Evolutionary conservation across 1,140 invertebrate species (phyloP).

Genomic region (Euwallacea similis): DNA sequence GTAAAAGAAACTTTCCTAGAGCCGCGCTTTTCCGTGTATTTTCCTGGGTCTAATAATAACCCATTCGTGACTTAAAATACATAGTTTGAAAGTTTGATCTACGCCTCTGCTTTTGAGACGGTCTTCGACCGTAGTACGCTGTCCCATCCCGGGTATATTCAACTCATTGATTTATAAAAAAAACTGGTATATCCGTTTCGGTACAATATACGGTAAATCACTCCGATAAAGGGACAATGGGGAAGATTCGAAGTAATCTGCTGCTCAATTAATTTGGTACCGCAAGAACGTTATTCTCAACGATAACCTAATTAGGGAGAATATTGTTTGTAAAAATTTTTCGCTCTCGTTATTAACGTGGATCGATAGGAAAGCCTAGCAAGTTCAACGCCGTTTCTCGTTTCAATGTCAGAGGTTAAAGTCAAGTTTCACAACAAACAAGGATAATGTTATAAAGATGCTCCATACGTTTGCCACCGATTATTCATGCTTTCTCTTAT

Average conservation of each 20-base stretch:
- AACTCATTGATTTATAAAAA: constrained; percentile 9
- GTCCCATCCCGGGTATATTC: constrained; percentile 13
- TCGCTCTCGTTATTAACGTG: neutral
- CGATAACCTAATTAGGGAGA: neutral
- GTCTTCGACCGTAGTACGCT: constrained; percentile 16
- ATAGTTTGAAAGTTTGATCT: neutral
- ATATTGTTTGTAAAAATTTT: neutral
- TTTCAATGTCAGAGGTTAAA: constrained; percentile 1
- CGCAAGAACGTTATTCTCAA: too few species aligned
- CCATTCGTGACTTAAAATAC: too few species aligned
- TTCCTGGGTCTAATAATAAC: too few species aligned
- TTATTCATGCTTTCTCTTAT: too few species aligned
- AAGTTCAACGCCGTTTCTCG: neutral
- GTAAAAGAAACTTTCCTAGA: too few species aligned
- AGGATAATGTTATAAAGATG: too few species aligned
- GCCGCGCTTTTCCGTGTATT: too few species aligned
- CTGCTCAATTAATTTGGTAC: too few species aligned
- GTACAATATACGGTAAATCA: constrained; percentile 20
- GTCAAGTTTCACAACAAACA: neutral
- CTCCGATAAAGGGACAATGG: neutral
- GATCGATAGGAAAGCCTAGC: constrained; percentile 1
- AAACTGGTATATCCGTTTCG: constrained; percentile 14
- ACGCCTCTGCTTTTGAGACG: neutral
- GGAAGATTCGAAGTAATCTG: too few species aligned
- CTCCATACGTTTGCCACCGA: too few species aligned